Evolutionary conservation across 2,113 vertebrate species (phyloP), one percentile per base, ranked within the genome.

Genomic region (Falco punctatus): DNA sequence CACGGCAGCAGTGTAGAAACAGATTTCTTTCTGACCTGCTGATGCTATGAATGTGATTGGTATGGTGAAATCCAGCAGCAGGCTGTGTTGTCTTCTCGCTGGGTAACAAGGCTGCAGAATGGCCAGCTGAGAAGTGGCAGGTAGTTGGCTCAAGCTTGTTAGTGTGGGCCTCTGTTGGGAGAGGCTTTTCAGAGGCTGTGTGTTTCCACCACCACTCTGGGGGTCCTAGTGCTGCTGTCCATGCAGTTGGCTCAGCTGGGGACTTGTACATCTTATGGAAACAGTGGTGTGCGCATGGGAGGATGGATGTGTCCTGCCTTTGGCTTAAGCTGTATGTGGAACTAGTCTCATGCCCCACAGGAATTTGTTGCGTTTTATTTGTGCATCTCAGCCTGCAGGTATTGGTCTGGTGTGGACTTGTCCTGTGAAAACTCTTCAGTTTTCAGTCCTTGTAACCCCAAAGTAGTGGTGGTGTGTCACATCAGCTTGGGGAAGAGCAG

Each of bases 211-310:
- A 15, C 16, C 11, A 14, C 46, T 70, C 40, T 73, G 30, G 54
- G 65, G 24, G 8, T 80, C 26, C 19, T 70, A 21, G 24, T 85
- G 44, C 78, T 48, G 70, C 24, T 1, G 1, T 38, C 42, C 0
- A 0, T 54, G 71, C 42, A 22, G 0, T 5, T 4, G 2, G 42
- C n/a, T 75, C 32, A 33, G 13, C 51, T 33, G 55, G n/a, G n/a
- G 44, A 8, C 40, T 58, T 27, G 30, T 21, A 15, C 0, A 0
- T 16, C 4, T 7, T 46, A 15, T 9, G 14, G 82, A 67, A 73
- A 40, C n/a, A 73, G 13, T 46, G 48, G 32, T 46, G n/a, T 67
- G 52, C 52, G 5, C 0, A 0, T 54, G 67, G n/a, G 59, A 38
- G 66, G 32, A 5, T 59, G 44, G 32, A 30, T 75, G 24, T 59